A percentile compares a stretch with the other conserved stretches of the same genome.
phyloP scores from a whole-genome alignment of 2,113 vertebrate species.

The Platichthys flesus region DNA sequence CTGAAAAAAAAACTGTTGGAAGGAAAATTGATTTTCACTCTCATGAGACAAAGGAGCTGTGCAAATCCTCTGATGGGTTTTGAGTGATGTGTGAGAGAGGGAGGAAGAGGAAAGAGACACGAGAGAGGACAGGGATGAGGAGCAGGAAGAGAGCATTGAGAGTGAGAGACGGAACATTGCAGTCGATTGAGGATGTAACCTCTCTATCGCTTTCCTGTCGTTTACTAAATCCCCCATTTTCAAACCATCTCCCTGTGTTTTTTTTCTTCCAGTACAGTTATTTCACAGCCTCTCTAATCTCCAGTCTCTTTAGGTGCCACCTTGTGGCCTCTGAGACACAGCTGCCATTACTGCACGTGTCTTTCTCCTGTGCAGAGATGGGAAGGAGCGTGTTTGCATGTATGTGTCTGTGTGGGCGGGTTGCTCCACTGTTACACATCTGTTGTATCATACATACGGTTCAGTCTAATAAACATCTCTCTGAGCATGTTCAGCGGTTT shows the following conservation, averaged over 20 bases:
- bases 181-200: conserved; percentile 8
- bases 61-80: conserved; percentile 50
- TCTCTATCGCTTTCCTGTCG: neutral
- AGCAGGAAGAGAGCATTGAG: conserved; percentile 7
- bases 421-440: conserved; percentile 7
- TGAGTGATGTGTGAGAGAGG: conserved; percentile 31
- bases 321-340: conserved; percentile 43
- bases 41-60: conserved; percentile 47
- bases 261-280: conserved; percentile 7
- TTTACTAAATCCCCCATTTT: neutral
- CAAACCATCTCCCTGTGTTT: neutral
- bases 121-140: conserved; percentile 22
- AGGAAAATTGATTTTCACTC: conserved; percentile 61
- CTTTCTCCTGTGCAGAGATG: conserved; percentile 16
- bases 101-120: conserved; percentile 33
- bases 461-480: conserved; percentile 1
- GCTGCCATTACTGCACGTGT: conserved; percentile 53
- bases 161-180: neutral
- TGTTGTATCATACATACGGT: conserved; percentile 5
- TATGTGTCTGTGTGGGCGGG: conserved; percentile 1
- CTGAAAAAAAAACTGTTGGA: conserved; percentile 9
- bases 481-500: neutral
- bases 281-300: conserved; percentile 24
- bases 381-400: conserved; percentile 9
- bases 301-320: conserved; percentile 22